Percentiles rank a stretch among this genome's conserved stretches.
Evolutionary conservation across 2,888 invertebrate genomes (phyloP).

Genomic region (Bugula neritina): DNA sequence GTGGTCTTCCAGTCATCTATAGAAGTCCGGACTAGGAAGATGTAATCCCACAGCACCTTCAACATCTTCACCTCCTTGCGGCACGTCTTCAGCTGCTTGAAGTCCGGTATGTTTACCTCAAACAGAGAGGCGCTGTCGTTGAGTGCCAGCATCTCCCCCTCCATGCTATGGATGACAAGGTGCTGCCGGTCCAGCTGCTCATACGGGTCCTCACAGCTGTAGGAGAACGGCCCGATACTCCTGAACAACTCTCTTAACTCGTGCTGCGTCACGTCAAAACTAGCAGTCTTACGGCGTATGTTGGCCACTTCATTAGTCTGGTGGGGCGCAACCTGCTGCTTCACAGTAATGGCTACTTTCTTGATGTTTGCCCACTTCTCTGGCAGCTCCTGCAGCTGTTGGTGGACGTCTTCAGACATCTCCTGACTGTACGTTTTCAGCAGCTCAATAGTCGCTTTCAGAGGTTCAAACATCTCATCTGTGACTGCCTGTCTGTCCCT

Average conservation of each 20-base stretch:
- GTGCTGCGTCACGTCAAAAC: constrained; percentile 74
- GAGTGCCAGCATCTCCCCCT: constrained; percentile 77
- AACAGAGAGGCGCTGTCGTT: constrained; percentile 85
- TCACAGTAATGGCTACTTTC: constrained; percentile 80
- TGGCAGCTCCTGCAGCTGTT: constrained; percentile 70
- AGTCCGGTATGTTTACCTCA: constrained; percentile 79
- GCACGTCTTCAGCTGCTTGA: constrained; percentile 83
- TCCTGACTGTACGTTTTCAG: constrained; percentile 92
- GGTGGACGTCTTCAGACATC: constrained; percentile 82
- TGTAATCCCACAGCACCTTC: constrained; percentile 94
- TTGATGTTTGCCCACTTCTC: constrained; percentile 94
- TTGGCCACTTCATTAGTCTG: constrained; percentile 89
- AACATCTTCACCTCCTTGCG: constrained; percentile 71
- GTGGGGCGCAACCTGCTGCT: constrained; percentile 87
- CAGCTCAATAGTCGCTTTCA: constrained; percentile 85
- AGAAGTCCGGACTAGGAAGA: constrained; percentile 78
- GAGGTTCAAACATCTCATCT: constrained; percentile 90
- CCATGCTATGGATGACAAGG: constrained; percentile 70
- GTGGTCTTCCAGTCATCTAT: constrained; percentile 96
- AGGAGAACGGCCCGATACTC: constrained; percentile 52
- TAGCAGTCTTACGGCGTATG: constrained; percentile 76
- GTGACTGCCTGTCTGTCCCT: constrained; percentile 81
- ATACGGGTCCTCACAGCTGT: constrained; percentile 50
- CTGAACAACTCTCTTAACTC: constrained; percentile 84
- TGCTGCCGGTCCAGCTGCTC: constrained; percentile 59